phyloP scores from a whole-genome alignment of 37 sponge, comb jelly and placozoan species.

The Tethya wilhelma region DNA sequence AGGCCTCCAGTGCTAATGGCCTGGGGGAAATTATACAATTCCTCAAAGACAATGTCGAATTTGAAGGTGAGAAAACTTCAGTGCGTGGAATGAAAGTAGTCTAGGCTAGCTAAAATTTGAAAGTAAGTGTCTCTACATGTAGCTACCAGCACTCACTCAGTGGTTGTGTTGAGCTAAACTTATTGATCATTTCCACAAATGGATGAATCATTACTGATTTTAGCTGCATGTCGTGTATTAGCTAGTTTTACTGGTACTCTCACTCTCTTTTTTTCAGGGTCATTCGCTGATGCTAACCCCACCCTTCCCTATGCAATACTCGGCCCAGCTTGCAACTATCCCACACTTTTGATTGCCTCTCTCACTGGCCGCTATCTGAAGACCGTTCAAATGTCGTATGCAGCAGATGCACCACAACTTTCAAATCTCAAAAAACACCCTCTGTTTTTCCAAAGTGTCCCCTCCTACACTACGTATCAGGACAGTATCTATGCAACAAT shows the following conservation, averaged over 20 bases:
- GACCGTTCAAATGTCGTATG: slow-evolving; percentile 24
- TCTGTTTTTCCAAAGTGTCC: slow-evolving; percentile 32
- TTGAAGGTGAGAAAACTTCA: too few species aligned
- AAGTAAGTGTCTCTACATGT: too few species aligned
- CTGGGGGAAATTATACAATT: too few species aligned
- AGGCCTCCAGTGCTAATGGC: too few species aligned
- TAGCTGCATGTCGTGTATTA: too few species aligned
- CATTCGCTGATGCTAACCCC: neutral
- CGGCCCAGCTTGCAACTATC: slow-evolving; percentile 19
- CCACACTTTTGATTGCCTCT: neutral
- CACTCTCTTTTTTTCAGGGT: neutral
- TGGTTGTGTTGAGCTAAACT: too few species aligned
- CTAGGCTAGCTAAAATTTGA: too few species aligned
- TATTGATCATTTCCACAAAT: too few species aligned
- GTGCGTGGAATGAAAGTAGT: too few species aligned
- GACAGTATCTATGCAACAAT: slow-evolving; percentile 10
- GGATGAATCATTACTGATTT: too few species aligned
- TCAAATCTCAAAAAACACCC: neutral
- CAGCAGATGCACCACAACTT: slow-evolving; percentile 9
- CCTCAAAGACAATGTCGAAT: too few species aligned
- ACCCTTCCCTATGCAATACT: slow-evolving; percentile 1
- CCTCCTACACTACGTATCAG: slow-evolving; percentile 6
- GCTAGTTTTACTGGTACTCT: neutral
- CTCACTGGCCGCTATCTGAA: neutral
- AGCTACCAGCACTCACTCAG: too few species aligned